Percentiles rank a stretch among this genome's conserved stretches.
These are phyloP conservation scores for Aspidiotus rigidus DNA, from an alignment of 2,888 invertebrate genomes.

Conservation along the genomic window DNA sequence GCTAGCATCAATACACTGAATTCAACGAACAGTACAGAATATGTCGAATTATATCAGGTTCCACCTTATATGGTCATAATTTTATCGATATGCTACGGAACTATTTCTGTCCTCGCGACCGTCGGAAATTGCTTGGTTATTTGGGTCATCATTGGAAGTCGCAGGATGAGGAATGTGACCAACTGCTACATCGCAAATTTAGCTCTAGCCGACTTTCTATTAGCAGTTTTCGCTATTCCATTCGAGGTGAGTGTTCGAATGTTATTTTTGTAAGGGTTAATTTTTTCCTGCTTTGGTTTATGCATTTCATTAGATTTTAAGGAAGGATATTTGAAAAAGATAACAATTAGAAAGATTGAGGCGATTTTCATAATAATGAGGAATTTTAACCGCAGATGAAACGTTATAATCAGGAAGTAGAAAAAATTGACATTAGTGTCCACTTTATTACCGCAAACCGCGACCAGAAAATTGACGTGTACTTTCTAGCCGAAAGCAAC, in stretches of 20 bases:
- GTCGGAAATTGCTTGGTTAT: conserved; percentile 77
- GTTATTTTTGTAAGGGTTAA: neutral
- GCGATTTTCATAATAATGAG: no score
- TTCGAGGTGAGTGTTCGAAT: conserved; percentile 51
- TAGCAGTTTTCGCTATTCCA: conserved; percentile 74
- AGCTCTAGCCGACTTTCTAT: conserved; percentile 74
- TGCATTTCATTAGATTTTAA: no score
- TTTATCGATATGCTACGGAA: conserved; percentile 67
- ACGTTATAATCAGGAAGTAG: no score
- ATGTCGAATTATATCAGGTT: conserved; percentile 55
- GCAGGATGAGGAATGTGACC: conserved; percentile 71
- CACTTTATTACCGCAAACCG: no score
- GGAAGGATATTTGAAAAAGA: no score
- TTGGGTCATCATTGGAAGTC: conserved; percentile 67
- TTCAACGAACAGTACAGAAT: neutral
- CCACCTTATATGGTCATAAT: conserved; percentile 63
- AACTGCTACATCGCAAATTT: conserved; percentile 79
- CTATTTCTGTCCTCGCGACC: conserved; percentile 69
- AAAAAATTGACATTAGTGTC: no score
- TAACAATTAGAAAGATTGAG: no score
- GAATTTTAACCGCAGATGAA: no score
- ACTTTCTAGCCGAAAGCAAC: no score
- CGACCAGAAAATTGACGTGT: no score
- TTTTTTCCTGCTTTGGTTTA: neutral
- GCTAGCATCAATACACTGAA: neutral